Evolutionary conservation across 2,888 invertebrate genomes (phyloP).

Genomic region (Tipula helvola): DNA sequence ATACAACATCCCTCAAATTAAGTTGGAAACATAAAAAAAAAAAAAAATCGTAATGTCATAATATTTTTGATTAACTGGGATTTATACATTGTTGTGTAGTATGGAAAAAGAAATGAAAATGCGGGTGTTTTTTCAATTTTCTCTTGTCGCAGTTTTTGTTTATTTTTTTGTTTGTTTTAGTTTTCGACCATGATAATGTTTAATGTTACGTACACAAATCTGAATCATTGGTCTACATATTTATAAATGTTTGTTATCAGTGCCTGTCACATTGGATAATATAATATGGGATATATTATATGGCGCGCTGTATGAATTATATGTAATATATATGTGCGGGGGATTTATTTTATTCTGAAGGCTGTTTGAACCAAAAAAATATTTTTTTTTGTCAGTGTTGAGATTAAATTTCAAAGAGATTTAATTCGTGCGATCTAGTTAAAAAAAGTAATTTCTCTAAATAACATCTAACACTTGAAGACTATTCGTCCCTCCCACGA

Average conservation of each 20-base stretch:
- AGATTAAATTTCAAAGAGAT: background rate
- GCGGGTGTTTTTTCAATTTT: background rate
- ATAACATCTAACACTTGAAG: too few relatives aligned
- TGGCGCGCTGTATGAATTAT: background rate
- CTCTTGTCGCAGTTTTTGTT: background rate
- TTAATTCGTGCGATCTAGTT: too few relatives aligned
- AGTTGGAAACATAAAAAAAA: background rate
- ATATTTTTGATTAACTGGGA: conserved; percentile 4
- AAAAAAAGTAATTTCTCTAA: too few relatives aligned
- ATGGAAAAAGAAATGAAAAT: background rate
- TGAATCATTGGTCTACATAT: background rate
- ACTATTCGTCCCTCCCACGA: background rate
- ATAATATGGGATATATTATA: background rate
- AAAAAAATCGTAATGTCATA: background rate
- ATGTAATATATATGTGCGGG: background rate
- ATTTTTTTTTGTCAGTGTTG: background rate
- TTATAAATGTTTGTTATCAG: background rate
- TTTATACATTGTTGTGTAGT: background rate
- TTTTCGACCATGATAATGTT: background rate
- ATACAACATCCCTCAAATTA: background rate
- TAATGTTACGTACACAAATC: background rate
- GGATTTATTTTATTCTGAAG: background rate
- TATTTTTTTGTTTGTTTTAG: background rate
- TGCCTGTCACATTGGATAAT: background rate
- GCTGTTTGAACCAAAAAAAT: background rate